Evolutionary conservation across 2,797 vertebrate species (phyloP), one percentile per base, ranked within the genome.

Genomic region (Tenualosa thibaudeaui): DNA sequence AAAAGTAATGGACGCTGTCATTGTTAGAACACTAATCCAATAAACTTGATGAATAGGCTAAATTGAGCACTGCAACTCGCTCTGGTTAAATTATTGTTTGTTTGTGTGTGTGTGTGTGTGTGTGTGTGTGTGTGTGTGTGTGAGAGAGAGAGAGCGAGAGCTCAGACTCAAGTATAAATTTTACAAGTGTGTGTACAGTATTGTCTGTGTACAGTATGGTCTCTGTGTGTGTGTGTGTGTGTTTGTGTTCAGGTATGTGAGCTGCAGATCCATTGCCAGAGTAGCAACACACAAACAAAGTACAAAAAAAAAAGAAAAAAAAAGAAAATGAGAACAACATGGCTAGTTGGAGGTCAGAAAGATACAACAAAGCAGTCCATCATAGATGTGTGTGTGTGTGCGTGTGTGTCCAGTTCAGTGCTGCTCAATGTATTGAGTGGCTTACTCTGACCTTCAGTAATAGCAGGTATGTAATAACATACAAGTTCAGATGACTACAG

Each of bases 21-120:
- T 10, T 75, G 31, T 37, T 17, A 15, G 13, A 40, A 15, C 68
- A 75, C 40, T 75, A 75, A 75, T 19, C 31, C 68, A 75, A 75
- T 75, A 75, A 26, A 15, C 13, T 4, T 40, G 68, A 75, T 75
- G 68, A 75, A 75, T 40, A 75, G 68, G 68, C 68, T 75, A 75
- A 75, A 75, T 75, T 75, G 68, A 75, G 68, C 68, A 10, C 26
- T 19, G 31, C 68, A 15, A 31, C 31, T 40, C 37, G 15, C 31
- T 19, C 15, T 15, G 37, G 31, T 60, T 54, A 46, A 17, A 62
- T 54, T 13, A 15, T 19, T 37, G 26, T 46, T 15, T 26, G 62
- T 12, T 13, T 53, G 51, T 53, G 51, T 10, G 24, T 65, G 62
- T 31, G 51, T 53, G 51, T 53, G 51, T 10, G 24, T 65, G 62